Conservation (phyloP, 2,888 invertebrate genomes). For the Lepidonotus clava region DNA sequence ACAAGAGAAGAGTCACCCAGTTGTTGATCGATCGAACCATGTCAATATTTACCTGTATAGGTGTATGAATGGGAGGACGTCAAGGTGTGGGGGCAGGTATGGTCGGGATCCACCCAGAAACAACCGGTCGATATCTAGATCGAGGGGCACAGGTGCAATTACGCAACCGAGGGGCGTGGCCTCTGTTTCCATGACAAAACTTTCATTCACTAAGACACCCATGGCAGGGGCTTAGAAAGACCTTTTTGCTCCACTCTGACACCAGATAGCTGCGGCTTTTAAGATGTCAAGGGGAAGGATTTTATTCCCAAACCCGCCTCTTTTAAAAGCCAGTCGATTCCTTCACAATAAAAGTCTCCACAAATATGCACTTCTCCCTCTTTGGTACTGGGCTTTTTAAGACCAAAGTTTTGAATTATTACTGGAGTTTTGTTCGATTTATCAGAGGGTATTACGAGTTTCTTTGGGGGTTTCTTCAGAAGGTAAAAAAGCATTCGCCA, state of each 20-base stretch:
- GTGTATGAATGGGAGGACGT: not conserved
- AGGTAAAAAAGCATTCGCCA: not conserved
- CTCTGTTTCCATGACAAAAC: not conserved
- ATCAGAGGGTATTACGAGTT: conserved; percentile 27
- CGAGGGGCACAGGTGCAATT: not conserved
- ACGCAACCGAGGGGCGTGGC: not conserved
- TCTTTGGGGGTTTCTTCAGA: not conserved
- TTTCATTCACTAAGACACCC: too few relatives aligned
- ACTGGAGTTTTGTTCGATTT: not conserved
- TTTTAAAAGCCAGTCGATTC: not conserved
- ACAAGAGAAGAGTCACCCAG: too few relatives aligned
- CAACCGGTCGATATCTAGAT: not conserved
- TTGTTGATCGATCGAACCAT: not conserved
- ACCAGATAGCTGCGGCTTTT: not conserved
- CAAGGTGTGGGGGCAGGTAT: not conserved
- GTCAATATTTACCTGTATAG: not conserved
- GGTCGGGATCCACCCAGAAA: not conserved
- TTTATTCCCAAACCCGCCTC: not conserved
- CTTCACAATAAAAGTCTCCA: not conserved
- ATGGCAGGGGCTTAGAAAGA: too few relatives aligned
- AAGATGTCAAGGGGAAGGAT: not conserved
- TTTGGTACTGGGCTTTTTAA: not conserved
- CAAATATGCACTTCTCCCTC: not conserved
- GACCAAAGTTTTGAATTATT: conserved; percentile 1
- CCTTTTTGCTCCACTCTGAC: not conserved